Conservation (phyloP, 2,888 invertebrate genomes). For the Tubiluchus corallicola region DNA sequence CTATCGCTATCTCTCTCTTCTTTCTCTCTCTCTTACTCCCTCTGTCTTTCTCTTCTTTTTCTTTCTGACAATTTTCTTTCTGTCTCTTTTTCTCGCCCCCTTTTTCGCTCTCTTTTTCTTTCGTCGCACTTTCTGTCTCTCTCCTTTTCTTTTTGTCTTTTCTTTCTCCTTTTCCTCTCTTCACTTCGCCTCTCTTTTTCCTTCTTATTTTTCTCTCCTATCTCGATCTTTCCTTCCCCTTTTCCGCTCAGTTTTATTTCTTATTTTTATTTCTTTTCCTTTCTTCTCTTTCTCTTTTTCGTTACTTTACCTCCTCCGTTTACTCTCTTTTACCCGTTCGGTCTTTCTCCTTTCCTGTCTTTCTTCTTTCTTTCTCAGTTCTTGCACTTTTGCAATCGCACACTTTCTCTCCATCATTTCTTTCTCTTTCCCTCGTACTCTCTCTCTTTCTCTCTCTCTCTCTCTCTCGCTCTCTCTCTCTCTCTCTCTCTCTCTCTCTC, state of each 20-base stretch:
- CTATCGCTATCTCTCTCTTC: not conserved
- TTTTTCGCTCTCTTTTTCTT: conserved; percentile 1
- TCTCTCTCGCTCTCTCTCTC: not conserved
- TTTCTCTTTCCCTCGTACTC: too few species aligned
- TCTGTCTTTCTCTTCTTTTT: not conserved
- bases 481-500: conserved; percentile 3
- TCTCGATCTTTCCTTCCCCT: too few species aligned
- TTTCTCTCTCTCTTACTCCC: conserved; percentile 1
- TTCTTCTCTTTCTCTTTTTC: not conserved
- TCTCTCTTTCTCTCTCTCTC: not conserved
- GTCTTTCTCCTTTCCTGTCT: not conserved
- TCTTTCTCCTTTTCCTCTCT: conserved; percentile 1
- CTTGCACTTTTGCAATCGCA: not conserved
- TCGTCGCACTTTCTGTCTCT: conserved; percentile 1
- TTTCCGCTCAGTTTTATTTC: not conserved
- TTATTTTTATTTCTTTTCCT: not conserved
- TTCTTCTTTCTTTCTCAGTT: not conserved
- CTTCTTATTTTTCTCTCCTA: not conserved
- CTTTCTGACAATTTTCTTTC: not conserved
- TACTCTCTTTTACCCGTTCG: not conserved
- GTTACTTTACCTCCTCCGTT: not conserved
- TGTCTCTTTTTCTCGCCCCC: not conserved
- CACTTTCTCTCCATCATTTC: not conserved
- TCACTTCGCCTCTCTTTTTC: not conserved
- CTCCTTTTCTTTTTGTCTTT: not conserved